These are phyloP conservation scores for Metopia argyrocephala DNA, from an alignment of 2,888 invertebrate species.

Conservation along the genomic window DNA sequence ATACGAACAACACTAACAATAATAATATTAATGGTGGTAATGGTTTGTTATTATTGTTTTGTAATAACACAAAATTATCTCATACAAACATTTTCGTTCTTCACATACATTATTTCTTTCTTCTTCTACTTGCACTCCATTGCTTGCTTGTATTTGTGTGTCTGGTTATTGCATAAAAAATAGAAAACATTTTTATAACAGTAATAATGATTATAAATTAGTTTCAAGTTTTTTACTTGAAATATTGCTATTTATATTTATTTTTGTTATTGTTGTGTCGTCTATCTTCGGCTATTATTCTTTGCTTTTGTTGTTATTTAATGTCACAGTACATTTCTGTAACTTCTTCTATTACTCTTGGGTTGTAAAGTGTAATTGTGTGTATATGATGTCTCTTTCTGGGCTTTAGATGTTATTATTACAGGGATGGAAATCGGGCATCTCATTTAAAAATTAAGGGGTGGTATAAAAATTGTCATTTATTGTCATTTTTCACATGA, in stretches of 20 bases:
- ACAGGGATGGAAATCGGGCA: background rate
- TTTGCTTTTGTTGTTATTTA: background rate
- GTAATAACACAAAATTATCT: background rate
- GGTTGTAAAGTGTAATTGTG: background rate
- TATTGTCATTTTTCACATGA: no score
- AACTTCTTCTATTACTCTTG: background rate
- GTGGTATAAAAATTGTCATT: no score
- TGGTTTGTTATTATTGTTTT: background rate
- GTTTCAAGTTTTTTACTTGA: constrained; percentile 1
- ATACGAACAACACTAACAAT: background rate
- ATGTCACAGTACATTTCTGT: background rate
- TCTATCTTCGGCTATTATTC: no score
- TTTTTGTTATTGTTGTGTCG: background rate
- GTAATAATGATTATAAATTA: background rate
- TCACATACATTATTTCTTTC: background rate
- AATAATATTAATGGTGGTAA: background rate
- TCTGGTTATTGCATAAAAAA: background rate
- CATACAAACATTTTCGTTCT: background rate
- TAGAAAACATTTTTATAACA: background rate
- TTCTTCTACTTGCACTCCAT: background rate
- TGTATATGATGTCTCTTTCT: background rate
- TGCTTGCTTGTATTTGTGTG: background rate
- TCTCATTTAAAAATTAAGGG: no score
- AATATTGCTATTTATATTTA: background rate
- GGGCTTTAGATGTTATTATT: background rate